Evolutionary conservation across 2,113 vertebrate genomes (phyloP).

Genomic region (Rhynchomys soricoides): DNA sequence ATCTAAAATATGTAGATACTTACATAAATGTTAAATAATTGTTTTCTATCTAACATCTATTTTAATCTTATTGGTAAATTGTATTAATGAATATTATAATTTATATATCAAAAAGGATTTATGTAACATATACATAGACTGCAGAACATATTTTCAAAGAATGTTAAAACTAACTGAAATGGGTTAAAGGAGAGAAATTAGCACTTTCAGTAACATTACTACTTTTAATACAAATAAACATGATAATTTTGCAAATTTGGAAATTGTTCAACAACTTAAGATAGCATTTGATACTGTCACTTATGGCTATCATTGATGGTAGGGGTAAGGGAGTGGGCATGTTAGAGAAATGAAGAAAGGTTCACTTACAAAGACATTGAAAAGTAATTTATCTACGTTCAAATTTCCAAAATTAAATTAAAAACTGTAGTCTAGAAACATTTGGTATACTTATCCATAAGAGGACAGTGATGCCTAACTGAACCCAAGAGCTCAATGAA

Average conservation of each 20-base stretch:
- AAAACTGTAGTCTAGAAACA: neutral
- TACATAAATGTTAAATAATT: neutral
- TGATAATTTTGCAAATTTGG: neutral
- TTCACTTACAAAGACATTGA: neutral
- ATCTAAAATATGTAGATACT: neutral
- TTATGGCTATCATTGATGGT: neutral
- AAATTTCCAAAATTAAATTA: neutral
- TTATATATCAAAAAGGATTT: neutral
- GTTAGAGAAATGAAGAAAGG: too few species aligned
- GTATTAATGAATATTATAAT: neutral
- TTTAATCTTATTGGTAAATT: neutral
- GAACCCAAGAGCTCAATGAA: neutral
- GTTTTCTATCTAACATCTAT: neutral
- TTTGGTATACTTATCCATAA: neutral
- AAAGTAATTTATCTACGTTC: neutral
- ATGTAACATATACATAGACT: neutral
- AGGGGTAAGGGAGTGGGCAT: too few species aligned
- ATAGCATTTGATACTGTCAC: neutral
- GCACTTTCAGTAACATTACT: neutral
- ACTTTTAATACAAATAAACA: neutral
- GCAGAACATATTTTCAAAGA: neutral
- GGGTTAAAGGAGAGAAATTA: neutral
- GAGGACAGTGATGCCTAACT: neutral
- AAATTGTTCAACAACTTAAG: neutral
- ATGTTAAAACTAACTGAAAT: neutral